phyloP scores from a whole-genome alignment of 2,797 vertebrate species.

The Gallinago nigripennis region DNA sequence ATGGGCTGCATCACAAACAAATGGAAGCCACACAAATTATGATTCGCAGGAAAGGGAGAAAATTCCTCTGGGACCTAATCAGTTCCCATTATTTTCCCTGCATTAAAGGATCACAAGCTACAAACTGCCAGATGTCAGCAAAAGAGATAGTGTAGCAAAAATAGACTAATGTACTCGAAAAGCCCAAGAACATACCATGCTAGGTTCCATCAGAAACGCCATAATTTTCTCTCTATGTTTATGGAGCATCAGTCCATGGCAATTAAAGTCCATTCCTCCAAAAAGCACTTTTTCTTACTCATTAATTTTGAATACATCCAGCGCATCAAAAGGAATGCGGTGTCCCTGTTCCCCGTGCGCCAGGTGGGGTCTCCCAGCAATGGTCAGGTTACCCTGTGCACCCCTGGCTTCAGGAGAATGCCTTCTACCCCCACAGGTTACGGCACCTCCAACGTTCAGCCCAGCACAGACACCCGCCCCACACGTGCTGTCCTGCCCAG shows the following conservation, averaged over 20 bases:
- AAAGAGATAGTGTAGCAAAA: background rate
- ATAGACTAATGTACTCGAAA: background rate
- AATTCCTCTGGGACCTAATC: background rate
- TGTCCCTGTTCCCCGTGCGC: background rate
- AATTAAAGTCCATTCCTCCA: background rate
- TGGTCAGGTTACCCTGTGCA: background rate
- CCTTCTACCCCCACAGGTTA: background rate
- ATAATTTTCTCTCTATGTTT: background rate
- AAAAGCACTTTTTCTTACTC: background rate
- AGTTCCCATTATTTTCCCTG: background rate
- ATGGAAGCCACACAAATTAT: background rate
- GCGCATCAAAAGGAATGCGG: background rate
- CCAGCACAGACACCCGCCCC: background rate
- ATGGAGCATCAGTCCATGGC: background rate
- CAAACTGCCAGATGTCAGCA: background rate
- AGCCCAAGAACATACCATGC: background rate
- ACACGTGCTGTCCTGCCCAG: background rate
- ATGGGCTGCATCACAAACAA: background rate
- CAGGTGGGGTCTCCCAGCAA: background rate
- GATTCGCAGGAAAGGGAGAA: background rate
- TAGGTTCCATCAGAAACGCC: background rate
- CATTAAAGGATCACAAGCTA: background rate
- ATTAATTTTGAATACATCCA: background rate
- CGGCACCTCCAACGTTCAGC: background rate
- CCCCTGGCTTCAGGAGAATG: background rate